Conservation (phyloP, 2,888 invertebrate species). For the Conops quadrifasciatus region DNA sequence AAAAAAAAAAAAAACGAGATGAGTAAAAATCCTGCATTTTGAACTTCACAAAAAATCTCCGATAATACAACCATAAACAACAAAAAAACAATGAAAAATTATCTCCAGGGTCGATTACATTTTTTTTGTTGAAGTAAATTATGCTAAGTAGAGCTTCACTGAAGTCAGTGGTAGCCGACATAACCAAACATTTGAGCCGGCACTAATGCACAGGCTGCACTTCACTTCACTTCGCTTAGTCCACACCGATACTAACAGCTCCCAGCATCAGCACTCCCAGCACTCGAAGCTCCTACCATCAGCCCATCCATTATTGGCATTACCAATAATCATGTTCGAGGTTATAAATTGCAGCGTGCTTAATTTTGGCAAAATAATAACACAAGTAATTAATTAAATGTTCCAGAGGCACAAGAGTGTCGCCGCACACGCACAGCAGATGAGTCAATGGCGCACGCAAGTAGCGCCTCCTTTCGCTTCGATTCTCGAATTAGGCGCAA, state of each 20-base stretch:
- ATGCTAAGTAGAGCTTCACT: background rate
- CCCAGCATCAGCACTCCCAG: background rate
- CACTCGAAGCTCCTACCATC: background rate
- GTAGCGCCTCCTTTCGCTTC: background rate
- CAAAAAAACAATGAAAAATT: background rate
- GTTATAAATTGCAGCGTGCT: conserved; percentile 63
- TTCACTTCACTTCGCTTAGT: background rate
- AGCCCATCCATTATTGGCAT: conserved; percentile 30
- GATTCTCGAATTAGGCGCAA: conserved; percentile 44
- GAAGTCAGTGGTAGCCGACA: too few species aligned
- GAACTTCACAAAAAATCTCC: background rate
- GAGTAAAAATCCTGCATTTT: too few species aligned
- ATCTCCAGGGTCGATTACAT: background rate
- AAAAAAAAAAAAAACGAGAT: too few species aligned
- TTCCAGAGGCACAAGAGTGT: conserved; percentile 53
- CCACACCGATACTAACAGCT: background rate
- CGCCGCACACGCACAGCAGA: background rate
- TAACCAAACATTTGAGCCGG: background rate
- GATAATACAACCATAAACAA: background rate
- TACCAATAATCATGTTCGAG: conserved; percentile 56
- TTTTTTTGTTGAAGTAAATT: background rate
- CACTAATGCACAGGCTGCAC: background rate
- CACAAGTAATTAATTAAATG: conserved; percentile 63
- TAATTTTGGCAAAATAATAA: conserved; percentile 62
- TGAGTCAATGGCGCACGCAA: background rate